Conservation (phyloP, 1,140 invertebrate genomes). For the Alviniconcha marisindica region DNA sequence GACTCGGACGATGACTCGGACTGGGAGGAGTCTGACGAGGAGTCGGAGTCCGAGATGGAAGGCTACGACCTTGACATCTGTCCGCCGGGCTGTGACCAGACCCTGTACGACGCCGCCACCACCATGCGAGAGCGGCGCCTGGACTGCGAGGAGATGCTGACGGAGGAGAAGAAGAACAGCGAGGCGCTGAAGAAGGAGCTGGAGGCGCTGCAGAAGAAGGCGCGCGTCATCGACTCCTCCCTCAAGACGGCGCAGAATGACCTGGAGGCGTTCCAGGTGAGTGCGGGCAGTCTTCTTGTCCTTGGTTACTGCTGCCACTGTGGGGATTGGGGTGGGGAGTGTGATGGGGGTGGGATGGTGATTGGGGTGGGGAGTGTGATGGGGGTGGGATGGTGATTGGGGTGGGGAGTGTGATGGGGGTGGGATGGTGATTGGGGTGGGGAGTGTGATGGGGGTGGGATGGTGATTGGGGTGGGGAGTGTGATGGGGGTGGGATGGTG, state of each 20-base stretch:
- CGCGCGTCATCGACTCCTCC: constrained; percentile 71
- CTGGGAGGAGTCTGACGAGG: constrained; percentile 75
- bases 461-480: no score
- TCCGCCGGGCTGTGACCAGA: constrained; percentile 84
- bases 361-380: no score
- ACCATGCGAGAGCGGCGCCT: constrained; percentile 72
- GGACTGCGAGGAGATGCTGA: constrained; percentile 70
- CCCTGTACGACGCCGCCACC: constrained; percentile 72
- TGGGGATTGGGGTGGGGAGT: no score
- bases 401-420: no score
- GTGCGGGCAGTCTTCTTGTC: no score
- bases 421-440: no score
- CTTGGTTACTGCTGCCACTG: no score
- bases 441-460: no score
- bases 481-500: no score
- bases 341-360: no score
- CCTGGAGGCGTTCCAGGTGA: constrained; percentile 76
- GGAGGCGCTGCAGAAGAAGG: constrained; percentile 73
- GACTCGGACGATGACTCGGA: constrained; percentile 74
- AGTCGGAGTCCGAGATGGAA: constrained; percentile 71
- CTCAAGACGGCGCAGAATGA: constrained; percentile 74
- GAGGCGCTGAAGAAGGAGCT: constrained; percentile 74
- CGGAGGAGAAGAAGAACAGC: constrained; percentile 75
- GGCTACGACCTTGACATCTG: constrained; percentile 85
- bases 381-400: no score